Evolutionary conservation across 1,140 invertebrate genomes (phyloP).

Genomic region (Cherax destructor): DNA sequence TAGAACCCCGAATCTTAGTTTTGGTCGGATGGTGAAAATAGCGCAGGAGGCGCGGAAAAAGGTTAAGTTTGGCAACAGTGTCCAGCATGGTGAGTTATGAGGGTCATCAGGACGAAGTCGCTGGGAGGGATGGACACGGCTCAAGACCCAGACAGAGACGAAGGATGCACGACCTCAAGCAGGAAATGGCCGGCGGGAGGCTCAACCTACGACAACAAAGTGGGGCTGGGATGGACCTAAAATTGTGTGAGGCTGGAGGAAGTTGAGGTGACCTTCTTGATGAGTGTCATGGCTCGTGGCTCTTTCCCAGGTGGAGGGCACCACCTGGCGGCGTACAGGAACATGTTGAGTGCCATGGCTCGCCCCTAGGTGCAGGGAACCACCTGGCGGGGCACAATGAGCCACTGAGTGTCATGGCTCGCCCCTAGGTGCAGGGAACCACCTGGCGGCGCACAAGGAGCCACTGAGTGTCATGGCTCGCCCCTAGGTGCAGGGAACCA

Average conservation of each 20-base stretch:
- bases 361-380: no score
- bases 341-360: no score
- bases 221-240: conserved; percentile 60
- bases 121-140: conserved; percentile 70
- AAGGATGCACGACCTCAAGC: conserved; percentile 67
- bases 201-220: conserved; percentile 69
- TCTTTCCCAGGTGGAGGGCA: neutral
- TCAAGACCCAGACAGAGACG: conserved; percentile 69
- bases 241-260: conserved; percentile 54
- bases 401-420: no score
- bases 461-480: no score
- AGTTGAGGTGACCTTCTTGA: conserved; percentile 6
- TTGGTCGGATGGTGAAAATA: conserved; percentile 41
- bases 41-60: conserved; percentile 49
- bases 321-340: no score
- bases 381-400: no score
- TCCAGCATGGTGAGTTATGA: conserved; percentile 70
- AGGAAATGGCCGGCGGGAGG: conserved; percentile 68
- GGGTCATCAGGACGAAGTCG: conserved; percentile 69
- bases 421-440: no score
- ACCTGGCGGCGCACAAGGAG: no score
- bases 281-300: neutral
- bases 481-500: no score
- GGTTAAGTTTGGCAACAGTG: conserved; percentile 69
- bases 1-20: conserved; percentile 26